Conservation (phyloP, 2,888 invertebrate genomes). For the Stenodera caucasica region DNA sequence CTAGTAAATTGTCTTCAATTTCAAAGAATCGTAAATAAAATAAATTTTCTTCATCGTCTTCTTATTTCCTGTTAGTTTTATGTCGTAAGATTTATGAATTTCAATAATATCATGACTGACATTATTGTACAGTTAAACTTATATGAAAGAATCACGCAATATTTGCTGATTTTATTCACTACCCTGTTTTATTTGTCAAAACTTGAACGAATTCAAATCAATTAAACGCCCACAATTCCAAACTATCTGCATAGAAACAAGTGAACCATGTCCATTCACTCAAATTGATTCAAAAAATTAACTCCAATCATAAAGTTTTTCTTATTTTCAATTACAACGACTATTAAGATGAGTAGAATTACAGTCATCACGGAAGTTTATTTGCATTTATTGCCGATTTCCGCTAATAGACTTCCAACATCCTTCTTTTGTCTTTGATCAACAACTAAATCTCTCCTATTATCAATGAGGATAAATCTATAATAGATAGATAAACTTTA, state of each 20-base stretch:
- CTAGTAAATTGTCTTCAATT: neutral
- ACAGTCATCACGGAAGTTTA: too few relatives aligned
- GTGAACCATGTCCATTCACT: neutral
- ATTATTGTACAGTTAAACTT: neutral
- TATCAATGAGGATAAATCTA: neutral
- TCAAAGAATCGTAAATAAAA: neutral
- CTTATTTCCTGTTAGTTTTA: neutral
- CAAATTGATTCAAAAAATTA: neutral
- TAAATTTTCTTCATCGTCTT: neutral
- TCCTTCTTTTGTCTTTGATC: neutral
- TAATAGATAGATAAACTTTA: neutral
- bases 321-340: too few relatives aligned
- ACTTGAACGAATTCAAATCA: too few relatives aligned
- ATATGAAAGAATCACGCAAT: neutral
- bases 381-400: slow-evolving; percentile 39
- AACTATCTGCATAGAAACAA: neutral
- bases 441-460: neutral
- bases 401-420: slow-evolving; percentile 18
- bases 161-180: too few relatives aligned
- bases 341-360: too few relatives aligned
- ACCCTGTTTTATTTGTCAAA: too few relatives aligned
- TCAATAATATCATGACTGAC: slow-evolving; percentile 1
- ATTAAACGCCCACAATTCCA: neutral
- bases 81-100: slow-evolving; percentile 1
- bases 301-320: too few relatives aligned